These are phyloP conservation scores for Tiliacea aurago DNA, from an alignment of 2,888 invertebrate genomes.

Conservation along the genomic window DNA sequence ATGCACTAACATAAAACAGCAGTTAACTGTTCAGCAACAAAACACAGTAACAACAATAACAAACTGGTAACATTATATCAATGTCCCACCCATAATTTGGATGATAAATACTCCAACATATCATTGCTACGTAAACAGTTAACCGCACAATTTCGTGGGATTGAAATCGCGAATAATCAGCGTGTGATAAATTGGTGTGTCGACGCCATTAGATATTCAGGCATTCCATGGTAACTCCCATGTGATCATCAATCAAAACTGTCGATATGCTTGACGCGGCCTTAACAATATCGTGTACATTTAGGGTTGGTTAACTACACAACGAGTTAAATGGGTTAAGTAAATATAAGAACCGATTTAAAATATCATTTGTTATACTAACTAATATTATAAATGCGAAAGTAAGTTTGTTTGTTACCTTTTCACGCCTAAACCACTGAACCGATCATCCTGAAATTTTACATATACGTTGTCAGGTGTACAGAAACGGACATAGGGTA, in stretches of 20 bases:
- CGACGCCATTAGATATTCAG: constrained; percentile 75
- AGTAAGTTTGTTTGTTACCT: no score
- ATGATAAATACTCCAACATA: constrained; percentile 55
- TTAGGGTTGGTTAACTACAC: constrained; percentile 45
- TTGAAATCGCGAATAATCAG: constrained; percentile 69
- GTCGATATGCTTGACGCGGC: constrained; percentile 74
- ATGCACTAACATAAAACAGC: neutral
- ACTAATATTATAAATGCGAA: no score
- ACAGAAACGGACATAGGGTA: no score
- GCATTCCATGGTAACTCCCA: constrained; percentile 67
- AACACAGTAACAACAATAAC: constrained; percentile 21
- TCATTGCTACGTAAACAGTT: constrained; percentile 42
- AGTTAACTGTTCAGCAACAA: constrained; percentile 6
- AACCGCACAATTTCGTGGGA: constrained; percentile 38
- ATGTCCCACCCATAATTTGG: constrained; percentile 38
- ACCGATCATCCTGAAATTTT: no score
- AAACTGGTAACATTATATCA: constrained; percentile 32
- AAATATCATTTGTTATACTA: neutral
- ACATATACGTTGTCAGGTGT: no score
- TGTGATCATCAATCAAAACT: constrained; percentile 81
- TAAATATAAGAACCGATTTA: neutral
- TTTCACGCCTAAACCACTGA: no score
- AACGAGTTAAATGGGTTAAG: constrained; percentile 12
- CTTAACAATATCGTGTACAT: constrained; percentile 69
- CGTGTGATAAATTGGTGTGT: constrained; percentile 75